A percentile compares a stretch with the other conserved stretches of the same genome.
phyloP scores from a whole-genome alignment of 64 coral and sea anemone species.

The Dendrophyllia cribrosa region DNA sequence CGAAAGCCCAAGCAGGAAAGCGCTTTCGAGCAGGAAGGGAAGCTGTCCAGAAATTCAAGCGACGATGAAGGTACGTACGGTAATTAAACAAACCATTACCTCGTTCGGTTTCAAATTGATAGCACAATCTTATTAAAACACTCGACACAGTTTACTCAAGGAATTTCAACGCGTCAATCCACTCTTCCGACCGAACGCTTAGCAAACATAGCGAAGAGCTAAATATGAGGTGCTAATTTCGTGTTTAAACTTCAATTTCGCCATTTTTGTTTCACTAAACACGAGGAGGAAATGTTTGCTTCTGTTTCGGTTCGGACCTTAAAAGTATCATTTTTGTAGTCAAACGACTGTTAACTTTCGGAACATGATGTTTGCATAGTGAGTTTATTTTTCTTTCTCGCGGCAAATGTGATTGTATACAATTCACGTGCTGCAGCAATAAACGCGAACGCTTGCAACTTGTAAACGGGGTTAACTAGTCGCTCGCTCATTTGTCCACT shows the following conservation, averaged over 20 bases:
- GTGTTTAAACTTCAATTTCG: constrained; percentile 68
- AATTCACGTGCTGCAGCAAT: not conserved
- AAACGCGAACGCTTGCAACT: not conserved
- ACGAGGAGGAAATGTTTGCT: constrained; percentile 10
- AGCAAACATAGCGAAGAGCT: constrained; percentile 32
- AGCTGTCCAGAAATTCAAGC: constrained; percentile 37
- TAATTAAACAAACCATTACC: constrained; percentile 45
- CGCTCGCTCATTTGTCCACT: not conserved
- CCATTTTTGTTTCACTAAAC: constrained; percentile 12
- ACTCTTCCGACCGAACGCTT: constrained; percentile 58
- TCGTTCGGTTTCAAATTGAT: constrained; percentile 37
- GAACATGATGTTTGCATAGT: not conserved
- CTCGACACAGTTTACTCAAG: constrained; percentile 79
- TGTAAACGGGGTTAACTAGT: not conserved
- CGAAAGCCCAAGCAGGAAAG: constrained; percentile 44
- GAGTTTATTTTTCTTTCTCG: not conserved
- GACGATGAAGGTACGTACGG: constrained; percentile 56
- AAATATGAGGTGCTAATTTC: constrained; percentile 76
- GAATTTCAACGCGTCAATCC: constrained; percentile 58
- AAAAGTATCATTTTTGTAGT: not conserved
- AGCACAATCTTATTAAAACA: constrained; percentile 79
- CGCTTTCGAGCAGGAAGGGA: not conserved
- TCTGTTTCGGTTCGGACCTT: not conserved
- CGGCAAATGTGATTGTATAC: not conserved
- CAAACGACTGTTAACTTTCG: not conserved